phyloP scores from a whole-genome alignment of 2,888 invertebrate genomes.

The Ptychoptera contaminata region DNA sequence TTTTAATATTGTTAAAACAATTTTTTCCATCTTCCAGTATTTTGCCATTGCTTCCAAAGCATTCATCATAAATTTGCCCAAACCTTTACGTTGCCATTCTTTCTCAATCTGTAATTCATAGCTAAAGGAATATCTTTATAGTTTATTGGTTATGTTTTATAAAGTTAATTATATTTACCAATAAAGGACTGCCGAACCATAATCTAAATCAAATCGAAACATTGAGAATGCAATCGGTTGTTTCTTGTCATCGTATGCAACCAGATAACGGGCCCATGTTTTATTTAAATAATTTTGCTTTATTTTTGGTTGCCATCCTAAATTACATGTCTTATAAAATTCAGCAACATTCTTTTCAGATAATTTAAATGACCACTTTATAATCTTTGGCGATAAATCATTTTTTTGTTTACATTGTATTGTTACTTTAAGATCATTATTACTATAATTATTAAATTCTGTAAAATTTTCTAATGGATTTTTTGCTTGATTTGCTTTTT shows the following conservation, averaged over 20 bases:
- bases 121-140: conserved; percentile 29
- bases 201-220: conserved; percentile 60
- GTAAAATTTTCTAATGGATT: conserved; percentile 22
- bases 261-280: conserved; percentile 44
- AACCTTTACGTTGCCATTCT: conserved; percentile 48
- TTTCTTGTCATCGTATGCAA: conserved; percentile 31
- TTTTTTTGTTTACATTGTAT: conserved; percentile 21
- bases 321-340: conserved; percentile 22
- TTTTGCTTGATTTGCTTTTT: conserved; percentile 22
- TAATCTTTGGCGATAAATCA: conserved; percentile 22
- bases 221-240: conserved; percentile 51
- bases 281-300: conserved; percentile 50
- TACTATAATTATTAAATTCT: conserved; percentile 17
- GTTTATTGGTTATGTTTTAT: not conserved
- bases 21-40: conserved; percentile 54
- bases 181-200: conserved; percentile 49
- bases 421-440: conserved; percentile 9
- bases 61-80: conserved; percentile 67
- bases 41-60: conserved; percentile 54
- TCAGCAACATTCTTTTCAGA: conserved; percentile 27
- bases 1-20: conserved; percentile 62
- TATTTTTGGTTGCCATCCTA: conserved; percentile 50
- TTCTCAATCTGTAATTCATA: conserved; percentile 70
- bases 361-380: conserved; percentile 30
- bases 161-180: conserved; percentile 33